Conservation (phyloP, 2,797 vertebrate species). For the Halcyon smyrnensis region DNA sequence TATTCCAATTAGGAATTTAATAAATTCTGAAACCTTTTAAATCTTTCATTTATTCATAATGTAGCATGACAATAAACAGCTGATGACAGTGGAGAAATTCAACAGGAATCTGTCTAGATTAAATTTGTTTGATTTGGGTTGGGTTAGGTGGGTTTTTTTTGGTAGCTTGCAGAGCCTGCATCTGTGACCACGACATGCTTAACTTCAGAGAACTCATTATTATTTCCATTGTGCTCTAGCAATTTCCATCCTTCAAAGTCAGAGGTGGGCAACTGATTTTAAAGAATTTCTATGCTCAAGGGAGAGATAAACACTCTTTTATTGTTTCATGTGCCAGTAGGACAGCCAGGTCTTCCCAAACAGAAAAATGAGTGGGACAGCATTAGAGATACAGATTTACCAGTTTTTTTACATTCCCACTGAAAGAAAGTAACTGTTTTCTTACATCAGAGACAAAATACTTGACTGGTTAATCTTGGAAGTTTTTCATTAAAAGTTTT, state of each 20-base stretch:
- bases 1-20: conserved; percentile 60
- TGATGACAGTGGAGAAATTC: conserved; percentile 18
- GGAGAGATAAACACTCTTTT: background rate
- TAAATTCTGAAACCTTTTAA: conserved; percentile 31
- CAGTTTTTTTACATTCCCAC: background rate
- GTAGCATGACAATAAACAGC: conserved; percentile 38
- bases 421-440: background rate
- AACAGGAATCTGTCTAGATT: background rate
- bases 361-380: background rate
- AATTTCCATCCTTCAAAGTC: conserved; percentile 11
- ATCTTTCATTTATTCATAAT: conserved; percentile 37
- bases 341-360: background rate
- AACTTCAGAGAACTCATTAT: conserved; percentile 29
- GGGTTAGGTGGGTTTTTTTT: background rate
- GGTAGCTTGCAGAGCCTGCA: background rate
- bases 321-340: background rate
- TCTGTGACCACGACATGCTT: conserved; percentile 3
- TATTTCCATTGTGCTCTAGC: background rate
- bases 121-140: background rate
- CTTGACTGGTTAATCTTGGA: background rate
- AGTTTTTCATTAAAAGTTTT: background rate
- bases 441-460: background rate
- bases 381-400: fast-evolving
- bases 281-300: background rate
- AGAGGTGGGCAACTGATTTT: background rate